Conservation (phyloP, 2,797 vertebrate genomes). For the Xiphorhynchus erythropygius region DNA sequence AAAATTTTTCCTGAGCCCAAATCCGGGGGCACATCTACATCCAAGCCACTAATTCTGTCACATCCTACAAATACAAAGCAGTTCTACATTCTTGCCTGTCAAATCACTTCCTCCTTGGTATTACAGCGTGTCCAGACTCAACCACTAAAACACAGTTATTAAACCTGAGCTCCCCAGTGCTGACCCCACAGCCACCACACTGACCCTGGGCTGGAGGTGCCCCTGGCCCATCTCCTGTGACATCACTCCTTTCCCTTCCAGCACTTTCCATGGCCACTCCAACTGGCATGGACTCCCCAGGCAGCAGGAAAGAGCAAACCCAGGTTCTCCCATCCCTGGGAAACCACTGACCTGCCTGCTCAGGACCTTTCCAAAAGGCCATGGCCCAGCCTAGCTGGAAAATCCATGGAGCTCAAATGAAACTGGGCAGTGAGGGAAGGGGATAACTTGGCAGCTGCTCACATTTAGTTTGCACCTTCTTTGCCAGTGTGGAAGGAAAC, state of each 20-base stretch:
- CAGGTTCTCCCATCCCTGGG: not conserved
- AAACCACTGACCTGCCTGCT: not conserved
- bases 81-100: not conserved
- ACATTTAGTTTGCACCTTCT: constrained; percentile 69
- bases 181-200: fast-evolving
- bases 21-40: not conserved
- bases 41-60: not conserved
- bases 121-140: fast-evolving
- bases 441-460: constrained; percentile 50
- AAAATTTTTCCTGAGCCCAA: not conserved
- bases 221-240: not conserved
- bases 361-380: not conserved
- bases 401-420: not conserved
- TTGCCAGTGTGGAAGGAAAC: constrained; percentile 64
- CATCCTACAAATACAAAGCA: fast-evolving
- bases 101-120: not conserved
- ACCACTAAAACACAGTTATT: fast-evolving
- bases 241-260: not conserved
- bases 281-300: fast-evolving
- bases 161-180: fast-evolving
- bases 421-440: not conserved
- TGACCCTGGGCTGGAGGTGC: not conserved
- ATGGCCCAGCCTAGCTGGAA: not conserved
- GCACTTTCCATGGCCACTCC: not conserved
- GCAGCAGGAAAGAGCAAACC: not conserved